A percentile compares a stretch with the other conserved stretches of the same genome.
These are phyloP conservation scores for Grammatotria lemairii DNA, from an alignment of 2,113 vertebrate genomes.

Conservation along the genomic window DNA sequence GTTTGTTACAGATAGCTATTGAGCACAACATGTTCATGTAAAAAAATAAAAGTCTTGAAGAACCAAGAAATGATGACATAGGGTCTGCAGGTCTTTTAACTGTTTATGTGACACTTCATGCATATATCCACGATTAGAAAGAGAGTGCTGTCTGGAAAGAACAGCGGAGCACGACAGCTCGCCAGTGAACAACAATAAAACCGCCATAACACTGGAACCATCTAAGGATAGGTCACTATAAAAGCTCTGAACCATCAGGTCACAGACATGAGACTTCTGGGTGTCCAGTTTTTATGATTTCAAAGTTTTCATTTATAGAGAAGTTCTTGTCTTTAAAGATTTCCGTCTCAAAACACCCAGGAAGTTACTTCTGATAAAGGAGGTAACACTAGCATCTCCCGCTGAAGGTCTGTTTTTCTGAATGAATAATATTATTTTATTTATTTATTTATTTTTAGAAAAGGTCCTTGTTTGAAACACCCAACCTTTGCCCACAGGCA, in stretches of 20 bases:
- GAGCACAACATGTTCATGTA: background rate
- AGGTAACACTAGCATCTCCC: background rate
- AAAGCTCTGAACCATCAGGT: background rate
- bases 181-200: background rate
- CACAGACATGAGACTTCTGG: background rate
- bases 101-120: background rate
- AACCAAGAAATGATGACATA: background rate
- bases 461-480: background rate
- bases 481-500: background rate
- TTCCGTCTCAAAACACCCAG: background rate
- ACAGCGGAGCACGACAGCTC: background rate
- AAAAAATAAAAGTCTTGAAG: background rate
- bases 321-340: background rate
- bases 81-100: background rate
- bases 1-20: background rate
- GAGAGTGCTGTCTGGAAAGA: background rate
- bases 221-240: background rate
- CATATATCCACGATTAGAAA: background rate
- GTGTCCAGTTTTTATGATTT: background rate
- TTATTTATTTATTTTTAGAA: background rate
- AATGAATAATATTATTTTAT: background rate
- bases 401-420: background rate
- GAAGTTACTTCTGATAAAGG: background rate
- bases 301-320: background rate
- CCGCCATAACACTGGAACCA: accelerated